Evolutionary conservation across 2,113 vertebrate species (phyloP).

Genomic region (Corydoras maculifer): DNA sequence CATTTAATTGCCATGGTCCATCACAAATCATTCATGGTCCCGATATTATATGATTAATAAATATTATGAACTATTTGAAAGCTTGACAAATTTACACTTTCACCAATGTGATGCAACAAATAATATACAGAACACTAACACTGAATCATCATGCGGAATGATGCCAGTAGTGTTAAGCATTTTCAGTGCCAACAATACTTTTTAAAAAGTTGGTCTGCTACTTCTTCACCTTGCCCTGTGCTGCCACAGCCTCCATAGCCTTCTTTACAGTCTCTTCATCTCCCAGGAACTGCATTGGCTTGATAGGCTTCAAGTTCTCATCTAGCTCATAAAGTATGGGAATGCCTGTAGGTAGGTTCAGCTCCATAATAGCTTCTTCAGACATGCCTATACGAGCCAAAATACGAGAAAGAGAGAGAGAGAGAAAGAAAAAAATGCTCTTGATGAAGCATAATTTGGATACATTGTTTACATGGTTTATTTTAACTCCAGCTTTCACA

Average conservation of each 20-base stretch:
- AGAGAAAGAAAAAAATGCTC: too few relatives aligned
- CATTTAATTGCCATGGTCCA: background rate
- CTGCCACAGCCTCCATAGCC: slow-evolving; percentile 81
- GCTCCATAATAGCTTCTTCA: slow-evolving; percentile 82
- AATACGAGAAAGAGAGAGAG: background rate
- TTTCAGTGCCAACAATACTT: slow-evolving; percentile 12
- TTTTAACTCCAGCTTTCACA: too few relatives aligned
- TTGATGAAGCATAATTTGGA: too few relatives aligned
- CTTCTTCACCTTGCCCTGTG: slow-evolving; percentile 72
- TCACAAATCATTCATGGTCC: slow-evolving; percentile 21
- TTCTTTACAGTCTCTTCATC: slow-evolving; percentile 80
- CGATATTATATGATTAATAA: slow-evolving; percentile 36
- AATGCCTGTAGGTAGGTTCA: slow-evolving; percentile 81
- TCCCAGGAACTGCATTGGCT: slow-evolving; percentile 81
- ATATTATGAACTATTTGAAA: slow-evolving; percentile 12
- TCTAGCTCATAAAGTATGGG: slow-evolving; percentile 79
- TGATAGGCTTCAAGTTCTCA: slow-evolving; percentile 79
- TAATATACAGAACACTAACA: slow-evolving; percentile 12
- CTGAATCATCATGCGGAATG: background rate
- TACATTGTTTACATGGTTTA: too few relatives aligned
- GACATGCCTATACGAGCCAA: slow-evolving; percentile 75
- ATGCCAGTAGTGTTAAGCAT: slow-evolving; percentile 4
- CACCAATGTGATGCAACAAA: slow-evolving; percentile 13
- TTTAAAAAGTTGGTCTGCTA: slow-evolving; percentile 7
- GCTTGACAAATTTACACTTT: background rate